phyloP scores from a whole-genome alignment of 2,888 invertebrate genomes.

The Hedya salicella region DNA sequence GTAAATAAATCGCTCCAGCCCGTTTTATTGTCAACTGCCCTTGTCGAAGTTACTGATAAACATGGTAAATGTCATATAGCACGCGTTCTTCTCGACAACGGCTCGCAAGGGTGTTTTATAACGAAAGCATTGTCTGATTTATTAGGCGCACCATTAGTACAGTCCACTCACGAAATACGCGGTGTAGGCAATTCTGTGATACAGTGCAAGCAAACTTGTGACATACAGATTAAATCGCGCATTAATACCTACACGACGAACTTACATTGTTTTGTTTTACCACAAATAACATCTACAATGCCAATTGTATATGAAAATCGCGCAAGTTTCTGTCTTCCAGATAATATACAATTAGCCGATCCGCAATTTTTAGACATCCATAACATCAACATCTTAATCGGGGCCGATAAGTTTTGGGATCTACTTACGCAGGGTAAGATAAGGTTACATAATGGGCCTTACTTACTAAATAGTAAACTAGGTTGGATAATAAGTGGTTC shows the following conservation, averaged over 20 bases:
- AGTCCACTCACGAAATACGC: slow-evolving; percentile 47
- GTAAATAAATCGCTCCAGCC: slow-evolving; percentile 15
- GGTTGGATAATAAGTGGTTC: slow-evolving; percentile 44
- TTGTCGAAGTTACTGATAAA: slow-evolving; percentile 47
- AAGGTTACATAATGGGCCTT: slow-evolving; percentile 36
- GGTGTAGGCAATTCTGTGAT: neutral
- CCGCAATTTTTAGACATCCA: slow-evolving; percentile 26
- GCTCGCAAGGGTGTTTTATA: slow-evolving; percentile 49
- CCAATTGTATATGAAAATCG: slow-evolving; percentile 4
- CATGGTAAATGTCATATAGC: slow-evolving; percentile 40
- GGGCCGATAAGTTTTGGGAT: slow-evolving; percentile 42
- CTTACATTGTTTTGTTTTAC: slow-evolving; percentile 6
- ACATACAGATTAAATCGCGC: no score
- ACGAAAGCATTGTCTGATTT: slow-evolving; percentile 44
- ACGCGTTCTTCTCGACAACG: slow-evolving; percentile 46
- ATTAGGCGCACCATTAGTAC: slow-evolving; percentile 45
- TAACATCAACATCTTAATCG: slow-evolving; percentile 42
- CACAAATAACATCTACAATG: neutral
- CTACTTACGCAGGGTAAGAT: slow-evolving; percentile 33
- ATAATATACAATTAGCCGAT: slow-evolving; percentile 24
- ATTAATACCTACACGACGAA: neutral
- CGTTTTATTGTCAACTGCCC: slow-evolving; percentile 47
- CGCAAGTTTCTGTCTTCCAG: slow-evolving; percentile 15
- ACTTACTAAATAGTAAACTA: slow-evolving; percentile 37
- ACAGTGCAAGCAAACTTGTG: neutral